Conservation (phyloP, 1,140 invertebrate species). For the Cydia splendana region DNA sequence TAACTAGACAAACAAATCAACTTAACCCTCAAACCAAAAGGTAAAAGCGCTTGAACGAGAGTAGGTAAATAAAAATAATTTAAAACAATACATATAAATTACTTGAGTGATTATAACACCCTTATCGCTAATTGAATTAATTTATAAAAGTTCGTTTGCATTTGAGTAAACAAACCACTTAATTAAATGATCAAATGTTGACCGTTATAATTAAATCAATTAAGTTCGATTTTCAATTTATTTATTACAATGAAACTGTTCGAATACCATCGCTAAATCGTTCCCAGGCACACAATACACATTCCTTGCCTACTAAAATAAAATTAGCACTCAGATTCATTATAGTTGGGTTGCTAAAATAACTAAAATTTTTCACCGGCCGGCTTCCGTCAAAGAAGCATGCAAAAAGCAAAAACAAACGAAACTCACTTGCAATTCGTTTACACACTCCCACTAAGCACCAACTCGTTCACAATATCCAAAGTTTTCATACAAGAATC, state of each 20-base stretch:
- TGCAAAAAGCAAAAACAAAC: conserved; percentile 61
- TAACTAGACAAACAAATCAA: too few species aligned
- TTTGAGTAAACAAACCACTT: not conserved
- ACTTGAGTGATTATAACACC: too few species aligned
- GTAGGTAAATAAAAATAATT: not conserved
- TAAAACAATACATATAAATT: not conserved
- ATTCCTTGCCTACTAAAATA: conserved; percentile 16
- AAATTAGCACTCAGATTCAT: conserved; percentile 4
- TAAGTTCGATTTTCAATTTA: not conserved
- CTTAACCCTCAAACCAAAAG: too few species aligned
- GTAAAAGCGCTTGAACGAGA: too few species aligned
- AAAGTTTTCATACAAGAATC: conserved; percentile 41
- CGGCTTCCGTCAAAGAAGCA: conserved; percentile 43
- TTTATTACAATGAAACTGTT: not conserved
- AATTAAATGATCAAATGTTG: not conserved
- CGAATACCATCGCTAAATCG: conserved; percentile 8
- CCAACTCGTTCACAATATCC: conserved; percentile 44
- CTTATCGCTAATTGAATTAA: not conserved
- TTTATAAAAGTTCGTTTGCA: not conserved
- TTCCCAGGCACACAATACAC: conserved; percentile 20
- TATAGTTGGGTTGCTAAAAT: conserved; percentile 42
- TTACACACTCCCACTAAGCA: conserved; percentile 55
- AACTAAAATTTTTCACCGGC: conserved; percentile 44
- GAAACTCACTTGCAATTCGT: conserved; percentile 68
- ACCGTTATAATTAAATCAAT: not conserved